Conservation (phyloP, 2,113 vertebrate genomes). For the rabbit (Oryctolagus cuniculus) region DNA sequence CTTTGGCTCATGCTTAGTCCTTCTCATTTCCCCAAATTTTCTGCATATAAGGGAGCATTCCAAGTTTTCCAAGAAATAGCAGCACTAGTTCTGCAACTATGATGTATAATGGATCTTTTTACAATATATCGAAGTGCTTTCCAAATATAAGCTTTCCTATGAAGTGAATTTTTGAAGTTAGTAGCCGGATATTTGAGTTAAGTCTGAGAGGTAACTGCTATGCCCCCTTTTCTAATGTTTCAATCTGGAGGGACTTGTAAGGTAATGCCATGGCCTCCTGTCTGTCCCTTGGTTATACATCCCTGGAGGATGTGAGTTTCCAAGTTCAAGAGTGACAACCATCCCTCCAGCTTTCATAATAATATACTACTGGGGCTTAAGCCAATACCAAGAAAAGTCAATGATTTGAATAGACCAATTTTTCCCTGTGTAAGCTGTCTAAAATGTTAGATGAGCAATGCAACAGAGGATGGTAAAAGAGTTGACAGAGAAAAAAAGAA, state of each 20-base stretch:
- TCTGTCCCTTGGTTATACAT: background rate
- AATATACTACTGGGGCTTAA: background rate
- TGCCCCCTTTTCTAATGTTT: background rate
- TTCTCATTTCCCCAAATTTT: background rate
- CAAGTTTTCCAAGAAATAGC: background rate
- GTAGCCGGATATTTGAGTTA: background rate
- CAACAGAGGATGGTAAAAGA: background rate
- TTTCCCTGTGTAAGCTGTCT: background rate
- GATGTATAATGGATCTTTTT: background rate
- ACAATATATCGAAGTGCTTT: background rate
- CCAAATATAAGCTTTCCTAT: background rate
- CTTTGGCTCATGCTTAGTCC: background rate
- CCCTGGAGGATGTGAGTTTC: background rate
- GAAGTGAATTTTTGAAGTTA: background rate
- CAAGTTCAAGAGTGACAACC: background rate
- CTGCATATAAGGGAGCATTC: background rate
- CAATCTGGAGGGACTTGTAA: background rate
- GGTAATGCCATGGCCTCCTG: background rate
- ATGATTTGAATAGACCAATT: background rate
- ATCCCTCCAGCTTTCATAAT: conserved; percentile 9
- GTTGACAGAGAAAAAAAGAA: background rate
- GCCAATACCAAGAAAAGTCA: background rate
- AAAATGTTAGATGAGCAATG: background rate
- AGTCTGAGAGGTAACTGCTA: background rate
- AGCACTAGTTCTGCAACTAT: background rate